Evolutionary conservation across 2,888 invertebrate species (phyloP), one percentile per base, ranked within the genome.

Genomic region (Drosophila monieri): DNA sequence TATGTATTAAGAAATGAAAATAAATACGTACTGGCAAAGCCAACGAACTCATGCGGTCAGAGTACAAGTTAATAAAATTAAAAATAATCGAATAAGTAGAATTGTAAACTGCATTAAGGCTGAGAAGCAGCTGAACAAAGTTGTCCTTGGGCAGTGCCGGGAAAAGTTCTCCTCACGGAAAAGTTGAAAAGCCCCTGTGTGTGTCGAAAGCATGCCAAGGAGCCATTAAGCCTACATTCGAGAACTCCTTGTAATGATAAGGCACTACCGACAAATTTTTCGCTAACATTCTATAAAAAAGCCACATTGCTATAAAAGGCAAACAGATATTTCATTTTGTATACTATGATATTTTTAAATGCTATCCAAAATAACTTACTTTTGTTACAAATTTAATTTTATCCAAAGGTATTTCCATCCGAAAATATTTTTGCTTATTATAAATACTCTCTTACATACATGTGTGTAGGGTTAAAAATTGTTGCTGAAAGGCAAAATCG

Each of bases 401-500:
- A 2, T 6, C 4, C 14, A 1, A 23, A n/a, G 21, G 1, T 3
- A 1, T 0, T 21, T 18, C 35, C 23, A 21, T 27, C 43, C 62
- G 49, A 3, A 35, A 3, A 18, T 49, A 44, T 44, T 37, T 21
- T 6, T n/a, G 2, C 15, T 51, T 44, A 30, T 64, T 64, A 39
- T 51, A 23, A 21, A 55, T 54, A 52, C 5, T 12, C 6, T 23
- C n/a, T 46, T 35, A 51, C 49, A 35, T 46, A 52, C 55, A 48
- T 48, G 25, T 48, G 6, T 37, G 46, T 23, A 47, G 10, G 18
- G 18, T n/a, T 30, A 15, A 54, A 48, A 48, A 44, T 56, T 66
- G 54, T 23, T 41, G 65, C 52, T 51, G 53, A 54, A 59, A 64
- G 53, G 65, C 21, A 52, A 60, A 76, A 66, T 58, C 61, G 58